Percentiles rank a stretch among this genome's conserved stretches.
Conservation (phyloP, 2,888 invertebrate genomes). For the Trimorus sp. region DNA sequence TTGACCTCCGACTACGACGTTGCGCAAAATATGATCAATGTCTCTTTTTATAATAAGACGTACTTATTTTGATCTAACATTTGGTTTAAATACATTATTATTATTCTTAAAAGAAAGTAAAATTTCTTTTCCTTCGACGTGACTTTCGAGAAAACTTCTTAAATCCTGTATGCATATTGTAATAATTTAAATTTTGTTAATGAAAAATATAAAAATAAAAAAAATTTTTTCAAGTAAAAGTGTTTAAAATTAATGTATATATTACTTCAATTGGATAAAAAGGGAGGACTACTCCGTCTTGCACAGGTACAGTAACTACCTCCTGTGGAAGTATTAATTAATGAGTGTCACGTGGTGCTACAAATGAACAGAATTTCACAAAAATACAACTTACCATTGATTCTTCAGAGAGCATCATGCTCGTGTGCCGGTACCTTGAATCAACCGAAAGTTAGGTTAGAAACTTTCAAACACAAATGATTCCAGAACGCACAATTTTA, state of each 20-base stretch:
- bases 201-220: not conserved
- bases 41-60: slow-evolving; percentile 8
- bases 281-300: not conserved
- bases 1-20: not conserved
- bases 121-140: slow-evolving; percentile 19
- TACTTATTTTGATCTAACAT: slow-evolving; percentile 15
- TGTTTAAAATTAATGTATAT: not conserved
- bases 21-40: slow-evolving; percentile 9
- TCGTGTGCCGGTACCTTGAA: too few species aligned
- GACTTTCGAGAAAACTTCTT: not conserved
- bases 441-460: too few species aligned
- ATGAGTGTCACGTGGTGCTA: too few species aligned
- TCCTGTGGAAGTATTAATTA: not conserved
- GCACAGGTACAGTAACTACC: not conserved
- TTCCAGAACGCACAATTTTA: too few species aligned
- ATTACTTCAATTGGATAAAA: not conserved
- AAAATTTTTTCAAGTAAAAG: not conserved
- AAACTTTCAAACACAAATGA: too few species aligned
- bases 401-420: too few species aligned
- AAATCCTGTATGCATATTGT: slow-evolving; percentile 7
- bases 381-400: too few species aligned
- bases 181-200: not conserved
- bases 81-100: slow-evolving; percentile 10
- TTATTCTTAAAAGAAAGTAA: slow-evolving; percentile 15
- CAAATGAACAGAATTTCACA: too few species aligned